Percentiles rank a stretch among this genome's conserved stretches.
Evolutionary conservation across 2,113 vertebrate genomes (phyloP).

Genomic region (Penelope pileata): DNA sequence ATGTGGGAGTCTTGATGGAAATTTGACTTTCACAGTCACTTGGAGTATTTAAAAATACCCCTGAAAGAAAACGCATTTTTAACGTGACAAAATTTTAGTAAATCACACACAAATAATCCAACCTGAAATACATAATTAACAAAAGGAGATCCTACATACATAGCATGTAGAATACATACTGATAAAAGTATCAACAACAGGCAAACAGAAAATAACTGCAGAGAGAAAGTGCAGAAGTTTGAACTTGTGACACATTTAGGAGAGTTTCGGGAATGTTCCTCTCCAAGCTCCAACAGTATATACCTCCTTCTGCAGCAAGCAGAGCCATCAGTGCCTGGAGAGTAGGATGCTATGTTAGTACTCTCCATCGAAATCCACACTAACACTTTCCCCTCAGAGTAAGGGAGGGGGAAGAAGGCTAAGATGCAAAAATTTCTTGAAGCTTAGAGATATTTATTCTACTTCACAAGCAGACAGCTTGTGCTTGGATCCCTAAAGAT

Average conservation of each 20-base stretch:
- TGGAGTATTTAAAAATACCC: neutral
- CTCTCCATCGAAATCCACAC: neutral
- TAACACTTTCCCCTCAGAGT: neutral
- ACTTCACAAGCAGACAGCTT: neutral
- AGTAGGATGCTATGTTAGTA: neutral
- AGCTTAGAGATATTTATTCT: slow-evolving; percentile 24
- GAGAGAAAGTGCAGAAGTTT: neutral
- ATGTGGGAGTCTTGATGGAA: neutral
- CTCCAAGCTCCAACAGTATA: neutral
- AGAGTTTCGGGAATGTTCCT: neutral
- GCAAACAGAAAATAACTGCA: neutral
- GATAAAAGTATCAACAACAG: neutral
- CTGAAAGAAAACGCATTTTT: neutral
- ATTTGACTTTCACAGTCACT: neutral
- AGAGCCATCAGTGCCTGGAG: neutral
- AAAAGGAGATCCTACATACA: neutral
- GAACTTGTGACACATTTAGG: neutral
- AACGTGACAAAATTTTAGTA: neutral
- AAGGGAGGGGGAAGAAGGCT: neutral
- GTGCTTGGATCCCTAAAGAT: neutral
- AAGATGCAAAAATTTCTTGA: neutral
- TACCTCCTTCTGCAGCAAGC: neutral
- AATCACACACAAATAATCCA: neutral
- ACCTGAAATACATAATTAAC: neutral
- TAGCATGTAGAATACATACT: neutral